Evolutionary conservation across 1,140 invertebrate species (phyloP).

Genomic region (Pseudomyrmex sp.): DNA sequence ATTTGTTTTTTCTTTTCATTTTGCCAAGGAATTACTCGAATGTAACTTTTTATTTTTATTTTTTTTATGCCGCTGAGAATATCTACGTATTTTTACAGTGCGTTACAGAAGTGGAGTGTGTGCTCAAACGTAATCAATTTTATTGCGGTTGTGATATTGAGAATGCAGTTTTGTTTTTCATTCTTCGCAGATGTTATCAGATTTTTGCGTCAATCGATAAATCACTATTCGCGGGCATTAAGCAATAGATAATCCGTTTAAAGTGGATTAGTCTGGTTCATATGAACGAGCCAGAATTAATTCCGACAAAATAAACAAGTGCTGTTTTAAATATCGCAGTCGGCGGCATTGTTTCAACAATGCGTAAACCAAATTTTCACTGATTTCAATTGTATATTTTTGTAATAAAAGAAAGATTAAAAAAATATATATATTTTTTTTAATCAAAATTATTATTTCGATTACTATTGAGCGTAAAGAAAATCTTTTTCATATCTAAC

Average conservation of each 20-base stretch:
- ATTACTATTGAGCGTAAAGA: background rate
- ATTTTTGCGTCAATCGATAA: conserved; percentile 9
- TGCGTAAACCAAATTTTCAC: background rate
- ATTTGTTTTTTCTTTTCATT: background rate
- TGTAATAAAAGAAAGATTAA: conserved; percentile 1
- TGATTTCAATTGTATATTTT: background rate
- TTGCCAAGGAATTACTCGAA: background rate
- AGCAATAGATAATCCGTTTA: conserved; percentile 31
- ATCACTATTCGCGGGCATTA: conserved; percentile 1
- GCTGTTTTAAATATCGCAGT: background rate
- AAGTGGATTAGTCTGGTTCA: background rate
- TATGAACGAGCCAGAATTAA: background rate
- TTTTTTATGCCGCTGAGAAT: background rate
- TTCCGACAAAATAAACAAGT: background rate
- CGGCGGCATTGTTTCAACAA: background rate
- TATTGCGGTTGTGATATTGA: conserved; percentile 18
- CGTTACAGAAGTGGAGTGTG: background rate
- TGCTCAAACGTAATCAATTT: conserved; percentile 20
- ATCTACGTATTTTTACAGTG: too few species aligned
- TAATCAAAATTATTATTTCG: background rate
- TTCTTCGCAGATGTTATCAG: background rate
- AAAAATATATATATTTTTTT: background rate
- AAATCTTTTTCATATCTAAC: too few species aligned
- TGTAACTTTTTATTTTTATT: background rate
- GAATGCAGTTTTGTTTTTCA: background rate